Percentiles rank a stretch among this genome's conserved stretches.
phyloP scores from a whole-genome alignment of 2,797 vertebrate species.

The Melanotaenia maccullochi region DNA sequence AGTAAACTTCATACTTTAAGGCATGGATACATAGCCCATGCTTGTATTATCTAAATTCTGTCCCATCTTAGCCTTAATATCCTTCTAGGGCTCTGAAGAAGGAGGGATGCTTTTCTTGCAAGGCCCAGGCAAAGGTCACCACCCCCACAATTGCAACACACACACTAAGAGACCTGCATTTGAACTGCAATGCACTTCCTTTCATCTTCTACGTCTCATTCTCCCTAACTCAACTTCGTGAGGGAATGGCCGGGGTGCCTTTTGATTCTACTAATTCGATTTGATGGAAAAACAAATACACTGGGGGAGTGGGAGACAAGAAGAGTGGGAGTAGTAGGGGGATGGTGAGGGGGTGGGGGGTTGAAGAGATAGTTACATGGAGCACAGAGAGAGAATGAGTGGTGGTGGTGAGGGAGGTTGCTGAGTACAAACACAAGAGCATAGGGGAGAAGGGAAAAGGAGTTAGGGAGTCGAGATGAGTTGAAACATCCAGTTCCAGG shows the following conservation, averaged over 20 bases:
- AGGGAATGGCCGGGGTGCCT: constrained; percentile 81
- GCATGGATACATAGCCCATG: constrained; percentile 28
- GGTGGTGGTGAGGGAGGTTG: constrained; percentile 22
- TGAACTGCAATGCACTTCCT: constrained; percentile 83
- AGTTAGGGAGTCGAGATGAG: constrained; percentile 74
- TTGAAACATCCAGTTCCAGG: constrained; percentile 76
- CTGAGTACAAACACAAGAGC: constrained; percentile 58
- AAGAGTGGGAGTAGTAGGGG: constrained; percentile 68
- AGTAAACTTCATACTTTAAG: constrained; percentile 27
- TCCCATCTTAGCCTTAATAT: constrained; percentile 68
- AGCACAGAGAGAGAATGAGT: constrained; percentile 49
- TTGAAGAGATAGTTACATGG: constrained; percentile 59
- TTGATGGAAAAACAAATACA: constrained; percentile 88
- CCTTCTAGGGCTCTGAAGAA: constrained; percentile 73
- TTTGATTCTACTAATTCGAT: constrained; percentile 89
- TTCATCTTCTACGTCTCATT: constrained; percentile 82
- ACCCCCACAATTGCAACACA: constrained; percentile 63
- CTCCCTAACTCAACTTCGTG: constrained; percentile 84
- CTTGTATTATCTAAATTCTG: constrained; percentile 63
- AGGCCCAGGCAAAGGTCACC: constrained; percentile 80
- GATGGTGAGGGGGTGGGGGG: constrained; percentile 10
- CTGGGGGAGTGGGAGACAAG: constrained; percentile 74
- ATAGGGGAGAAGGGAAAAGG: constrained; percentile 56
- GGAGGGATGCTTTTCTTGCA: constrained; percentile 74
- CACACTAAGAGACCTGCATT: constrained; percentile 78